Evolutionary conservation across 2,797 vertebrate species (phyloP).

Genomic region (Lithobates sylvaticus): DNA sequence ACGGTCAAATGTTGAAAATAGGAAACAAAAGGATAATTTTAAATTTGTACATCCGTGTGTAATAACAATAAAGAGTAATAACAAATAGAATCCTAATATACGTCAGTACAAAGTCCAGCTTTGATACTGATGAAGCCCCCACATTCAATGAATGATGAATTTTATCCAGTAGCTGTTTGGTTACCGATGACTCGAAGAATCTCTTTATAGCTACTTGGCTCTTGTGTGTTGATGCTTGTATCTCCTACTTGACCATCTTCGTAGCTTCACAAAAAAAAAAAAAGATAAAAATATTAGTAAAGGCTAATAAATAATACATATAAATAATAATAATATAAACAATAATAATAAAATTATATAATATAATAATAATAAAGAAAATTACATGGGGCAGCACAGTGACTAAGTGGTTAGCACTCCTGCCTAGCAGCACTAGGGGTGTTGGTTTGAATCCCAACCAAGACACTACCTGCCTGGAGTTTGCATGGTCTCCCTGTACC

Average conservation of each 20-base stretch:
- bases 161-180: slow-evolving; percentile 90
- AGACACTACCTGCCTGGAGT: too few relatives aligned
- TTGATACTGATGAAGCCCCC: slow-evolving; percentile 81
- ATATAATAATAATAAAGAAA: too few relatives aligned
- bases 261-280: slow-evolving; percentile 74
- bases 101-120: slow-evolving; percentile 89
- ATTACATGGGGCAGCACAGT: too few relatives aligned
- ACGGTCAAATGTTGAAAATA: slow-evolving; percentile 65
- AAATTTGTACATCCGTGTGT: slow-evolving; percentile 71
- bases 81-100: slow-evolving; percentile 78
- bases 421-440: too few relatives aligned
- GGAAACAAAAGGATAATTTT: slow-evolving; percentile 80
- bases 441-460: too few relatives aligned
- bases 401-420: too few relatives aligned
- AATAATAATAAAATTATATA: too few relatives aligned
- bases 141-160: slow-evolving; percentile 72
- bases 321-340: too few relatives aligned
- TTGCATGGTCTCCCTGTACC: too few relatives aligned
- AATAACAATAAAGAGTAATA: slow-evolving; percentile 61
- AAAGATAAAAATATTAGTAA: not conserved
- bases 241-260: slow-evolving; percentile 92
- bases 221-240: slow-evolving; percentile 90
- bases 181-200: slow-evolving; percentile 91
- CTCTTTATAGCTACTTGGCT: slow-evolving; percentile 86
- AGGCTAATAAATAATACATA: too few relatives aligned